phyloP scores from a whole-genome alignment of 2,797 vertebrate genomes.

The Diglossa cyanea region DNA sequence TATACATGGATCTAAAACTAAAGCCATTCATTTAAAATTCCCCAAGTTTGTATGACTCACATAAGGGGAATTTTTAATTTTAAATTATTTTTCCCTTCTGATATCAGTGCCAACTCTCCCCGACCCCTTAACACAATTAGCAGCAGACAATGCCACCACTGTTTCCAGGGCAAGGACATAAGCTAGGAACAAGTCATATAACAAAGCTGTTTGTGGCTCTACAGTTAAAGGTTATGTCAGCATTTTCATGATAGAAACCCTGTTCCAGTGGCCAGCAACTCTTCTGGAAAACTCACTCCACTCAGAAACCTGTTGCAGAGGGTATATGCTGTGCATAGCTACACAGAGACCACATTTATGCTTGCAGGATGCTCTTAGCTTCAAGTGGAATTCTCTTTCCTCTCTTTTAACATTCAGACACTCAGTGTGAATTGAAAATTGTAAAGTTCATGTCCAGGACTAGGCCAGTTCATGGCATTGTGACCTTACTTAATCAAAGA shows the following conservation, averaged over 20 bases:
- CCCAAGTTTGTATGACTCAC: conserved; percentile 47
- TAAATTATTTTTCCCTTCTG: conserved; percentile 65
- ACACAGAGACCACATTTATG: neutral
- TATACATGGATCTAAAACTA: neutral
- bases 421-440: neutral
- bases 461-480: neutral
- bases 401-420: neutral
- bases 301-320: conserved; percentile 8
- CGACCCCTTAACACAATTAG: conserved; percentile 30
- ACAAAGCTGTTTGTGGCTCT: conserved; percentile 46
- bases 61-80: conserved; percentile 61
- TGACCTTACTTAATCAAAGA: neutral
- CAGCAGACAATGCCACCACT: conserved; percentile 68
- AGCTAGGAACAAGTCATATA: conserved; percentile 49
- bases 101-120: conserved; percentile 62
- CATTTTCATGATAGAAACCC: conserved; percentile 67
- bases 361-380: neutral
- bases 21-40: conserved; percentile 39
- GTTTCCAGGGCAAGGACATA: conserved; percentile 47
- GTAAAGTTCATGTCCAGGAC: neutral
- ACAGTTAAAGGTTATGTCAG: conserved; percentile 66
- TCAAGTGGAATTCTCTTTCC: neutral
- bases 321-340: neutral
- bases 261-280: conserved; percentile 57
- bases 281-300: conserved; percentile 59